phyloP scores from a whole-genome alignment of 2,113 vertebrate species.

The Varanus komodoensis region DNA sequence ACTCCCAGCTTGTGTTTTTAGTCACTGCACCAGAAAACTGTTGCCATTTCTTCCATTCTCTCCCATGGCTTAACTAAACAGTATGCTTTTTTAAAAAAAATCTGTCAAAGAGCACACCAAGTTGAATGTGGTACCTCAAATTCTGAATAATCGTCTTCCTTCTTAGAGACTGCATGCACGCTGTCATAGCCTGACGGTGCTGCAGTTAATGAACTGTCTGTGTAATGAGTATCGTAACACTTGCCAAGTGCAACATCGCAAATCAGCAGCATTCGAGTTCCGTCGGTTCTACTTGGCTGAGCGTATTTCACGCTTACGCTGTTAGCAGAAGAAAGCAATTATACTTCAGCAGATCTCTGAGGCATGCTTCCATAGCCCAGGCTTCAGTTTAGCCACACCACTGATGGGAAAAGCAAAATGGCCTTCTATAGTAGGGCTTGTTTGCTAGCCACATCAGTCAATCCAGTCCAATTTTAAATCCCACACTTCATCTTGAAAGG shows the following conservation, averaged over 20 bases:
- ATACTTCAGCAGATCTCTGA: not conserved
- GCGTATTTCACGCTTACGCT: constrained; percentile 87
- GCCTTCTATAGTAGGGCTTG: not conserved
- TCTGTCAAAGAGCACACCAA: not conserved
- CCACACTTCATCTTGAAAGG: not conserved
- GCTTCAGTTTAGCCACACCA: not conserved
- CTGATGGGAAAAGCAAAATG: not conserved
- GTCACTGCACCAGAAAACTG: not conserved
- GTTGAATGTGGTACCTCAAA: constrained; percentile 80
- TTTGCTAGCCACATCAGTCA: not conserved
- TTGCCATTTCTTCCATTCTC: not conserved
- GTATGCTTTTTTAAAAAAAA: not conserved
- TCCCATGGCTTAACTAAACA: not conserved
- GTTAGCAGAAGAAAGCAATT: not conserved
- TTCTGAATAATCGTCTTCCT: constrained; percentile 64
- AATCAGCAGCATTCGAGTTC: constrained; percentile 80
- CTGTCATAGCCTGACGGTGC: constrained; percentile 83
- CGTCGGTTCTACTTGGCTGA: constrained; percentile 75
- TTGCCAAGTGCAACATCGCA: constrained; percentile 86
- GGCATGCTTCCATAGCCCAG: not conserved
- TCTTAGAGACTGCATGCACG: constrained; percentile 77
- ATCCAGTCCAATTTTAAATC: not conserved
- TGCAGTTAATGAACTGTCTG: constrained; percentile 72
- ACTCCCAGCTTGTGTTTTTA: not conserved
- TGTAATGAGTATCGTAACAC: constrained; percentile 72